Evolutionary conservation across 2,888 invertebrate species (phyloP).

Genomic region (Galerucella calmariensis): DNA sequence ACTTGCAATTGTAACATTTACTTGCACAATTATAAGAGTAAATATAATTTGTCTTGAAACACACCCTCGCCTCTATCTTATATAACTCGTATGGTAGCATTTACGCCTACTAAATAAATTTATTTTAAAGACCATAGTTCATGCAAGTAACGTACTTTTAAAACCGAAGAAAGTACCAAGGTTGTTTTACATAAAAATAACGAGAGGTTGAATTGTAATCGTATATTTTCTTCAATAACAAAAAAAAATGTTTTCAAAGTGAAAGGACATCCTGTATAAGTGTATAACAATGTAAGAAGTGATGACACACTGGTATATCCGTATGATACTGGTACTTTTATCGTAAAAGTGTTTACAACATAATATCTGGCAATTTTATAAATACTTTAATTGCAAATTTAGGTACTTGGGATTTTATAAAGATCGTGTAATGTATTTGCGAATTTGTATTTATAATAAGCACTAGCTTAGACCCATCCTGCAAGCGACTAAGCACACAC

Average conservation of each 20-base stretch:
- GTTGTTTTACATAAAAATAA: not conserved
- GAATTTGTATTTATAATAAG: not conserved
- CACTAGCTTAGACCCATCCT: slow-evolving; percentile 19
- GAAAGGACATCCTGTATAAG: too few relatives aligned
- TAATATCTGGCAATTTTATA: too few relatives aligned
- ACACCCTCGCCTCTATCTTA: not conserved
- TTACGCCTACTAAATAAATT: not conserved
- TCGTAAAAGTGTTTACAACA: too few relatives aligned
- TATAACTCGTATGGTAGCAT: not conserved
- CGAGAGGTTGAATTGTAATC: too few relatives aligned
- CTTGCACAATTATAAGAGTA: not conserved
- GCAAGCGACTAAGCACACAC: not conserved
- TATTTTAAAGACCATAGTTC: slow-evolving; percentile 1
- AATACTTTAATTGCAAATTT: too few relatives aligned
- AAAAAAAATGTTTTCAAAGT: too few relatives aligned
- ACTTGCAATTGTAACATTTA: not conserved
- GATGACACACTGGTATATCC: too few relatives aligned
- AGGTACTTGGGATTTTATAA: too few relatives aligned
- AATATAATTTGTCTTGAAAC: not conserved
- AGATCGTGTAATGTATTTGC: not conserved
- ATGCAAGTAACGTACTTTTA: not conserved
- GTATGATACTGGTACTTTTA: too few relatives aligned
- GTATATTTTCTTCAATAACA: too few relatives aligned
- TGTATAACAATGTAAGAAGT: too few relatives aligned
- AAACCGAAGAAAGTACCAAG: not conserved